These are phyloP conservation scores for Rhingia rostrata DNA, from an alignment of 2,888 invertebrate species.

Conservation along the genomic window DNA sequence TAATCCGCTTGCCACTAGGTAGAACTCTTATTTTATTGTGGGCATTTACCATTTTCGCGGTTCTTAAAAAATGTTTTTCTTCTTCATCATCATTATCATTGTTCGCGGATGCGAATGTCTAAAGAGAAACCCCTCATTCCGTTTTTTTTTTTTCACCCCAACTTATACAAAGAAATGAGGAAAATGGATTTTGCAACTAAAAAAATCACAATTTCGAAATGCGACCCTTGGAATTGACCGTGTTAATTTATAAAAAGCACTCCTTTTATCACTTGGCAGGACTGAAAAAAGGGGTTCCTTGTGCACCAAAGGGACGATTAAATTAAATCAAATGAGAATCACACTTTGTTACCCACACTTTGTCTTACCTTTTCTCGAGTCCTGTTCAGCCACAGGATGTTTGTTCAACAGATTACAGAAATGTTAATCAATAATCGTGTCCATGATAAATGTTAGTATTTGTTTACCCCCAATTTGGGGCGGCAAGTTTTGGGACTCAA, in stretches of 20 bases:
- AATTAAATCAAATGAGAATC: slow-evolving; percentile 59
- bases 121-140: not conserved
- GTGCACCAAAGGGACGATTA: slow-evolving; percentile 38
- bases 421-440: slow-evolving; percentile 50
- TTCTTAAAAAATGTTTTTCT: slow-evolving; percentile 57
- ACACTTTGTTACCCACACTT: slow-evolving; percentile 38
- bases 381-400: not conserved
- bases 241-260: slow-evolving; percentile 64
- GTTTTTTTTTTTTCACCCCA: slow-evolving; percentile 2
- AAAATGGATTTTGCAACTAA: slow-evolving; percentile 18
- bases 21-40: slow-evolving; percentile 62
- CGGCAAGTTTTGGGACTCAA: not conserved
- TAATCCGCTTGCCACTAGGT: slow-evolving; percentile 64
- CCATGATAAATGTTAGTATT: slow-evolving; percentile 26
- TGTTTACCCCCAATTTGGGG: slow-evolving; percentile 10
- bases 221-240: slow-evolving; percentile 50
- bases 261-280: slow-evolving; percentile 49
- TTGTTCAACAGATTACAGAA: not conserved
- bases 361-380: not conserved
- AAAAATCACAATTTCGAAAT: slow-evolving; percentile 25
- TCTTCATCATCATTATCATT: not conserved
- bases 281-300: not conserved
- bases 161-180: slow-evolving; percentile 26
- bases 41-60: slow-evolving; percentile 70
- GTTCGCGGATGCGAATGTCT: not conserved